Evolutionary conservation across 2,797 vertebrate genomes (phyloP).

Genomic region (Acrossocheilus fasciatus): DNA sequence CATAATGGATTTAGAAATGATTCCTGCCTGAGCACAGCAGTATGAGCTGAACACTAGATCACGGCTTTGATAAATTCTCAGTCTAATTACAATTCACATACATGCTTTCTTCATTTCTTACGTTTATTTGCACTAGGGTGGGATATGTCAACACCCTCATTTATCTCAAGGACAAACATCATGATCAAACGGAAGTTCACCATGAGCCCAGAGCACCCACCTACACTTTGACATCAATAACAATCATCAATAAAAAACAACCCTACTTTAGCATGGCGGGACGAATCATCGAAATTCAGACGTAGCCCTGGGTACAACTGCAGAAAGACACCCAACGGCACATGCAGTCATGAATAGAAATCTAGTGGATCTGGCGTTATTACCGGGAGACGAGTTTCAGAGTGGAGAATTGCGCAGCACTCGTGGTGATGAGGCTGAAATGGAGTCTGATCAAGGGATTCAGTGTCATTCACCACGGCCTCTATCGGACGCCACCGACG

Average conservation of each 20-base stretch:
- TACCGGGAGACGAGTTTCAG: background rate
- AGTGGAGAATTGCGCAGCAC: constrained; percentile 30
- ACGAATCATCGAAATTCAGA: constrained; percentile 23
- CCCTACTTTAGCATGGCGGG: background rate
- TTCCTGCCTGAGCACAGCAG: background rate
- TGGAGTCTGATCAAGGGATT: constrained; percentile 51
- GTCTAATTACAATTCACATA: constrained; percentile 12
- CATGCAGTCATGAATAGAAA: constrained; percentile 25
- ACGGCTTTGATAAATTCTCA: background rate
- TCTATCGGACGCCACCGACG: constrained; percentile 17
- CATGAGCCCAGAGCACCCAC: background rate
- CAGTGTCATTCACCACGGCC: constrained; percentile 18
- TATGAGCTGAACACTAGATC: background rate
- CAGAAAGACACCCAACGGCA: background rate
- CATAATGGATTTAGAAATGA: background rate
- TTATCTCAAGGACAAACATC: constrained; percentile 6
- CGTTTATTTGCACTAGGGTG: constrained; percentile 12
- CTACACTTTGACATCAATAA: constrained; percentile 31
- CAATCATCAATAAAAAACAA: constrained; percentile 25
- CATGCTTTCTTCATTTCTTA: background rate
- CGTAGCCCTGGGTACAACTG: background rate
- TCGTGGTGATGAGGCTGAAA: constrained; percentile 45
- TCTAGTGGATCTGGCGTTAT: constrained; percentile 27
- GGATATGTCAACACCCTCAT: background rate
- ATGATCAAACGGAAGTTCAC: constrained; percentile 24